phyloP scores from a whole-genome alignment of 2,888 invertebrate genomes.

The Drosophila sordidula region DNA sequence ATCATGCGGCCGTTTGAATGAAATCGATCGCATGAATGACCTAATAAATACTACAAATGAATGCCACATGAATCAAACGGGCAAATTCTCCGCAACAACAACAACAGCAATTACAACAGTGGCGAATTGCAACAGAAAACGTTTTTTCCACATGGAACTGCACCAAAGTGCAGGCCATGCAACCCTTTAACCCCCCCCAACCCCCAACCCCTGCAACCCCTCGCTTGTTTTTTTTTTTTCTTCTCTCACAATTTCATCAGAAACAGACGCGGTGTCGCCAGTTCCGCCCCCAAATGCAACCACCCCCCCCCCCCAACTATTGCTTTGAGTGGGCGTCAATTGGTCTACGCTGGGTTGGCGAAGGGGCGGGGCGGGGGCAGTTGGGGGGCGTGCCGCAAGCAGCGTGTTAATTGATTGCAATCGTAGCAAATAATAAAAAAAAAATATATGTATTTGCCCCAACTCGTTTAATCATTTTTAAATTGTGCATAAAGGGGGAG shows the following conservation, averaged over 20 bases:
- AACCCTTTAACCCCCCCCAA: not conserved
- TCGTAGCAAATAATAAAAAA: conserved; percentile 60
- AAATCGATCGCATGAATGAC: conserved; percentile 78
- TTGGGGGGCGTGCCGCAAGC: conserved; percentile 39
- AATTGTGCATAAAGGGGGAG: conserved; percentile 12
- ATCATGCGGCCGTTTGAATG: conserved; percentile 56
- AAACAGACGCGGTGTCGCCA: conserved; percentile 77
- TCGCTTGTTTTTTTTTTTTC: not conserved
- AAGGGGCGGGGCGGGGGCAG: not conserved
- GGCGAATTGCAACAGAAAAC: not conserved
- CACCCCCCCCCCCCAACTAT: not conserved
- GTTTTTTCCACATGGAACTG: conserved; percentile 16
- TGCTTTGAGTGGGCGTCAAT: conserved; percentile 7
- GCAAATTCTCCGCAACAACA: conserved; percentile 5
- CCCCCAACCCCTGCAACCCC: not conserved
- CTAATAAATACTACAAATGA: conserved; percentile 70
- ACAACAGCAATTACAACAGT: conserved; percentile 14
- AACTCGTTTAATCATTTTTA: conserved; percentile 42
- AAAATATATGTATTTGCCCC: conserved; percentile 22
- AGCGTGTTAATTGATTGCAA: conserved; percentile 65
- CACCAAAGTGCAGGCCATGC: conserved; percentile 11
- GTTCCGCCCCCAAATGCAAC: conserved; percentile 25
- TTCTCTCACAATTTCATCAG: conserved; percentile 61
- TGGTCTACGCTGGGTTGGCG: conserved; percentile 1
- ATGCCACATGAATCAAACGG: conserved; percentile 61